Conservation (phyloP, 2,797 vertebrate species). For the Platalea minor region DNA sequence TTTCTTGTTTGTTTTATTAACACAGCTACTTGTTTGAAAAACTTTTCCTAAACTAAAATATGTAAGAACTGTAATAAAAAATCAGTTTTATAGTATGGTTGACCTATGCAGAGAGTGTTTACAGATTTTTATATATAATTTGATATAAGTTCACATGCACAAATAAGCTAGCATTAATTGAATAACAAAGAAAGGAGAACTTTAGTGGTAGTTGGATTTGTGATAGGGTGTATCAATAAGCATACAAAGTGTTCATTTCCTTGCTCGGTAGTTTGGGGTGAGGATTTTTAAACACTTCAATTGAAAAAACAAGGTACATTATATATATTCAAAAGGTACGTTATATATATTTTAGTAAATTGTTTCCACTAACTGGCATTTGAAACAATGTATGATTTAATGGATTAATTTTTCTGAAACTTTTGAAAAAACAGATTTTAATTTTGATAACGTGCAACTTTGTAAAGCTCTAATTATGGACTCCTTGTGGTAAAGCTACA, state of each 20-base stretch:
- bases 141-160: background rate
- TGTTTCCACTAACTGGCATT: background rate
- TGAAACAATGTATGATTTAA: background rate
- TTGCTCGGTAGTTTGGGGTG: background rate
- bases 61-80: background rate
- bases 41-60: background rate
- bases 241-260: background rate
- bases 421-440: background rate
- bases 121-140: background rate
- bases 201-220: background rate
- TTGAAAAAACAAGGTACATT: background rate
- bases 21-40: background rate
- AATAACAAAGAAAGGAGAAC: background rate
- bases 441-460: background rate
- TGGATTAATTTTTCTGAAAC: background rate
- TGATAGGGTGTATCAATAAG: background rate
- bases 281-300: background rate
- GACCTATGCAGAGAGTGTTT: fast-evolving
- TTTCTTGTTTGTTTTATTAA: background rate
- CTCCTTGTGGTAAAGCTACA: background rate
- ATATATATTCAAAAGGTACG: background rate
- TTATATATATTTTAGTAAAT: background rate
- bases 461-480: background rate
- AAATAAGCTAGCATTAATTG: background rate
- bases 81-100: fast-evolving